phyloP scores from a whole-genome alignment of 2,797 vertebrate genomes.

The Danio kyathit region DNA sequence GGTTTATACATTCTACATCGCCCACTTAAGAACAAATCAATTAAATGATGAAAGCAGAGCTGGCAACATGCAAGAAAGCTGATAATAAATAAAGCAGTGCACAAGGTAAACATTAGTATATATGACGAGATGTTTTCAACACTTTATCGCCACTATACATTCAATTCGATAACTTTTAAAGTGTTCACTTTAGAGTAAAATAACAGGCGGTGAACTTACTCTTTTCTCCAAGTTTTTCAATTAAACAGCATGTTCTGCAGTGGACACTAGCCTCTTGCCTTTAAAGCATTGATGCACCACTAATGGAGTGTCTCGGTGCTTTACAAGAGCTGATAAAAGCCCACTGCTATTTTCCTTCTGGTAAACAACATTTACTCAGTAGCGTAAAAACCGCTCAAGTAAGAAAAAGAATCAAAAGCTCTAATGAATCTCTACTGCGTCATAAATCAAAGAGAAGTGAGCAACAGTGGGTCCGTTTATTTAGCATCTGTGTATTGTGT shows the following conservation, averaged over 20 bases:
- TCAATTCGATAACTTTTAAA: constrained; percentile 15
- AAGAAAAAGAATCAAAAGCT: neutral
- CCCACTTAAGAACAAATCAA: neutral
- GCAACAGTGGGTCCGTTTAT: neutral
- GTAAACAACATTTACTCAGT: constrained; percentile 31
- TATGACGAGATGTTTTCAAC: neutral
- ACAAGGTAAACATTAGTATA: neutral
- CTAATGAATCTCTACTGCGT: constrained; percentile 1
- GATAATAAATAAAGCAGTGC: neutral
- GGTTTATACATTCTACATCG: no score
- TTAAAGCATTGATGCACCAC: constrained; percentile 19
- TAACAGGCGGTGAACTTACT: constrained; percentile 9
- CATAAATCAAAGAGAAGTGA: constrained; percentile 13
- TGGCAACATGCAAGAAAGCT: neutral
- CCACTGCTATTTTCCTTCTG: constrained; percentile 25
- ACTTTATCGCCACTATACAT: neutral
- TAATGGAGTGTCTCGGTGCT: constrained; percentile 24
- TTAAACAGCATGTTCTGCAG: neutral
- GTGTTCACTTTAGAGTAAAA: neutral
- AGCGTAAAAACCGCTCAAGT: constrained; percentile 7
- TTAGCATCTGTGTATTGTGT: neutral
- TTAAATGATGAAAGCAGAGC: neutral
- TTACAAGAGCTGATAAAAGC: constrained; percentile 26
- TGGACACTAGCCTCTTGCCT: constrained; percentile 13
- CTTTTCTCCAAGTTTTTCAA: constrained; percentile 14